Percentiles rank a stretch among this genome's conserved stretches.
Conservation (phyloP, 2,797 vertebrate genomes). For the Myotis findleyi region DNA sequence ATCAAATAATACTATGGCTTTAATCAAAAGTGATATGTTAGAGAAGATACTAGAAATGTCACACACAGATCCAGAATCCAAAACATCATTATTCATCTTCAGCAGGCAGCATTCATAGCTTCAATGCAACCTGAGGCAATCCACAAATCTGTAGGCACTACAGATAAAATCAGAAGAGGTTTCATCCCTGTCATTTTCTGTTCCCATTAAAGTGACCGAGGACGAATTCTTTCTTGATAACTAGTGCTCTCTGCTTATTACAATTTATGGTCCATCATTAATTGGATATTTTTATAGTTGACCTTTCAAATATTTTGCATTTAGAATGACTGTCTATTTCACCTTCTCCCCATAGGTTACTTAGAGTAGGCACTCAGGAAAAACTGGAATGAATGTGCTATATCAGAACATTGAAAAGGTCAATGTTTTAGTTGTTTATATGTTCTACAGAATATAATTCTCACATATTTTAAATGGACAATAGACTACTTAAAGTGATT, state of each 20-base stretch:
- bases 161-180: neutral
- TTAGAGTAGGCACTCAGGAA: neutral
- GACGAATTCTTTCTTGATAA: neutral
- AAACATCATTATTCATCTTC: neutral
- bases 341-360: neutral
- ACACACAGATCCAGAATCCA: neutral
- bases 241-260: neutral
- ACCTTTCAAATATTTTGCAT: constrained; percentile 27
- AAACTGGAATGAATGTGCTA: neutral
- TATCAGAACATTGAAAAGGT: neutral
- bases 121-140: neutral
- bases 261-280: neutral
- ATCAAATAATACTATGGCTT: neutral
- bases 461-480: constrained; percentile 47
- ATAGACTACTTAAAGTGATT: constrained; percentile 22
- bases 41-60: constrained; percentile 4
- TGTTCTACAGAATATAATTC: constrained; percentile 16
- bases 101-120: neutral
- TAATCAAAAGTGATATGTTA: neutral
- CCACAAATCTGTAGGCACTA: neutral
- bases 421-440: neutral
- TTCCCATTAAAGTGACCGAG: constrained; percentile 23
- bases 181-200: constrained; percentile 5
- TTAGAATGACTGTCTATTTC: neutral
- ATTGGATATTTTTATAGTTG: neutral